Evolutionary conservation across 2,888 invertebrate genomes (phyloP).

Genomic region (Perithous albicinctus): DNA sequence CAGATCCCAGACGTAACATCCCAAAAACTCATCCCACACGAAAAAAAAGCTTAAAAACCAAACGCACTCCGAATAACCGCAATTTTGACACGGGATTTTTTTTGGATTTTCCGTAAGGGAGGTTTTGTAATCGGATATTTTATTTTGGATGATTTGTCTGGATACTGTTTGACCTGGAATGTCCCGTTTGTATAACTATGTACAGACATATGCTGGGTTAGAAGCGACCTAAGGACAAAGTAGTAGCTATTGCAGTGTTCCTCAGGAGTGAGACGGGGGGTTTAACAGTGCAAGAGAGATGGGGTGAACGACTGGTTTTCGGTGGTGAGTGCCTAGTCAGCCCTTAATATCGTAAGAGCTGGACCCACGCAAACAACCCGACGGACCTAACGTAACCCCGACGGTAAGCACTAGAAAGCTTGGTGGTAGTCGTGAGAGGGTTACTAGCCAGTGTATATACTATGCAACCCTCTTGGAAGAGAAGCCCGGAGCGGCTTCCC

Average conservation of each 20-base stretch:
- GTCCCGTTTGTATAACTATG: neutral
- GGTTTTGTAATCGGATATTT: no score
- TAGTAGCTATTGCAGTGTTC: slow-evolving; percentile 44
- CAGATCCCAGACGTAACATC: no score
- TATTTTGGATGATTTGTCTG: no score
- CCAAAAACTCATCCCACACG: no score
- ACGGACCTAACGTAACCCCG: slow-evolving; percentile 77
- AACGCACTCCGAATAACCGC: no score
- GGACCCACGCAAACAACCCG: slow-evolving; percentile 82
- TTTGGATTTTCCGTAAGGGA: no score
- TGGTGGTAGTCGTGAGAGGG: slow-evolving; percentile 35
- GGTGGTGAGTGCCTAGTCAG: slow-evolving; percentile 82
- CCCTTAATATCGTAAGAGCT: slow-evolving; percentile 84
- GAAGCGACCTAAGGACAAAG: slow-evolving; percentile 45
- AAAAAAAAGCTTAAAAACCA: no score
- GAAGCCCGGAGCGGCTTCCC: slow-evolving; percentile 54
- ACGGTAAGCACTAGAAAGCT: slow-evolving; percentile 82
- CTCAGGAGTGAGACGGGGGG: slow-evolving; percentile 38
- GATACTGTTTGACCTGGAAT: no score
- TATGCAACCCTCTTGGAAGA: slow-evolving; percentile 61
- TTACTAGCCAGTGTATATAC: slow-evolving; percentile 13
- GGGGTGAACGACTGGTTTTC: slow-evolving; percentile 66
- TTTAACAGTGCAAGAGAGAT: slow-evolving; percentile 41
- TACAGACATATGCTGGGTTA: slow-evolving; percentile 37
- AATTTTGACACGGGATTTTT: no score